These are phyloP conservation scores for Odontomyia ornata DNA, from an alignment of 2,888 invertebrate genomes.

Conservation along the genomic window DNA sequence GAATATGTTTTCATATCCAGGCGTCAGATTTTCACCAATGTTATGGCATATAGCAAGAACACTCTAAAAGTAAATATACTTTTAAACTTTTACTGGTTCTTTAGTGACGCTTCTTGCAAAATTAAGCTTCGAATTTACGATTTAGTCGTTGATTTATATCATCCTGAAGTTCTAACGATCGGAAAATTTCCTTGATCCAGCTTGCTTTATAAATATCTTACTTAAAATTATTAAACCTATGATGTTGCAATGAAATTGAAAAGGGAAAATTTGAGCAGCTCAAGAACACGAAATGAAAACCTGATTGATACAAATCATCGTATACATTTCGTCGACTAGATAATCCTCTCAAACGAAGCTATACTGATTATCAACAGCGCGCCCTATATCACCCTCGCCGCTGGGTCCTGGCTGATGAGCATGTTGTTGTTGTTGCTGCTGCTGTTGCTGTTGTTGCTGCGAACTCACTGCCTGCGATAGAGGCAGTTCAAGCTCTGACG, in stretches of 20 bases:
- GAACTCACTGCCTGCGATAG: conserved; percentile 53
- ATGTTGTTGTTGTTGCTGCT: conserved; percentile 62
- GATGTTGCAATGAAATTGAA: not conserved
- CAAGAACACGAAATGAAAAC: conserved; percentile 15
- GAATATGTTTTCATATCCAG: no score
- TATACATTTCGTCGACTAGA: conserved; percentile 16
- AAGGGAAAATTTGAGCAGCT: not conserved
- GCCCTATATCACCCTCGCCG: conserved; percentile 55
- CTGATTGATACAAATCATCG: conserved; percentile 8
- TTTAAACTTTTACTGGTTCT: no score
- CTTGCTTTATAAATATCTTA: not conserved
- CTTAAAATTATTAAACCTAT: not conserved
- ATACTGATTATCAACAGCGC: conserved; percentile 88
- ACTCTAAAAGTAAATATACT: no score
- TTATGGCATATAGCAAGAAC: no score
- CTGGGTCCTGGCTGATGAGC: conserved; percentile 47
- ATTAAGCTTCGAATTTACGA: no score
- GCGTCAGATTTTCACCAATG: no score
- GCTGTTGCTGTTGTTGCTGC: conserved; percentile 54
- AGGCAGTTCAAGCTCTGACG: conserved; percentile 64
- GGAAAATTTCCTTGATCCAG: not conserved
- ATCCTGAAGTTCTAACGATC: no score
- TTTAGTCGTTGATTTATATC: no score
- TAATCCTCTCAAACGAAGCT: conserved; percentile 70
- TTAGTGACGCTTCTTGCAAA: no score